Evolutionary conservation across 2,113 vertebrate species (phyloP).

Genomic region (Phyllostomus discolor): DNA sequence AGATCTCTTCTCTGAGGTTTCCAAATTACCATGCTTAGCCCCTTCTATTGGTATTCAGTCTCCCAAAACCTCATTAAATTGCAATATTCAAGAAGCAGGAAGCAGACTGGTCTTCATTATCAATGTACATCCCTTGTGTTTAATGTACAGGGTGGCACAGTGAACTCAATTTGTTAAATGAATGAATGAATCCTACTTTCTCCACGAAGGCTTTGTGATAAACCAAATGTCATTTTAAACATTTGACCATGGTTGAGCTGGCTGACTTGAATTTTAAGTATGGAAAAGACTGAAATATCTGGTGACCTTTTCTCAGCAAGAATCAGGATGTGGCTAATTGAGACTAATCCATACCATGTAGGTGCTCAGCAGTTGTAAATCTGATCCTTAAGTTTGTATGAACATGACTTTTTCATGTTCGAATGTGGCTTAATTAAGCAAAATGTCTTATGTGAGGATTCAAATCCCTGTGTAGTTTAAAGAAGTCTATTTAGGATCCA

Average conservation of each 20-base stretch:
- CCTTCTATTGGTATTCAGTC: not conserved
- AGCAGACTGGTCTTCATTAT: not conserved
- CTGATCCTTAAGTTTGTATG: constrained; percentile 78
- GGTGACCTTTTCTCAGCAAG: constrained; percentile 67
- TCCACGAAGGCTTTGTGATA: not conserved
- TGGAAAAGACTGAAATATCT: constrained; percentile 27
- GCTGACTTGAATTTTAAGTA: constrained; percentile 57
- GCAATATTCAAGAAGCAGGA: not conserved
- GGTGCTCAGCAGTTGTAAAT: constrained; percentile 74
- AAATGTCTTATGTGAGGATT: constrained; percentile 79
- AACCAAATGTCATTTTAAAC: not conserved
- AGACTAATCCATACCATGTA: constrained; percentile 53
- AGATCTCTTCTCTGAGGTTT: not conserved
- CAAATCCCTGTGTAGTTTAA: constrained; percentile 81
- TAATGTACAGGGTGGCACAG: accelerated
- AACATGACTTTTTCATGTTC: constrained; percentile 78
- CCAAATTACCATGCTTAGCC: not conserved
- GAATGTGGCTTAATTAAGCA: constrained; percentile 84
- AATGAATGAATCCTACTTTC: not conserved
- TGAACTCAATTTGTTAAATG: not conserved
- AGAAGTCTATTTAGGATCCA: constrained; percentile 79
- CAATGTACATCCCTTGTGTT: not conserved
- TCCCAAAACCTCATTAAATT: not conserved
- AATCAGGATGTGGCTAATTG: constrained; percentile 64
- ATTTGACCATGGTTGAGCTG: not conserved